These are phyloP conservation scores for Reinhardtius hippoglossoides DNA, from an alignment of 2,113 vertebrate species.

Conservation along the genomic window DNA sequence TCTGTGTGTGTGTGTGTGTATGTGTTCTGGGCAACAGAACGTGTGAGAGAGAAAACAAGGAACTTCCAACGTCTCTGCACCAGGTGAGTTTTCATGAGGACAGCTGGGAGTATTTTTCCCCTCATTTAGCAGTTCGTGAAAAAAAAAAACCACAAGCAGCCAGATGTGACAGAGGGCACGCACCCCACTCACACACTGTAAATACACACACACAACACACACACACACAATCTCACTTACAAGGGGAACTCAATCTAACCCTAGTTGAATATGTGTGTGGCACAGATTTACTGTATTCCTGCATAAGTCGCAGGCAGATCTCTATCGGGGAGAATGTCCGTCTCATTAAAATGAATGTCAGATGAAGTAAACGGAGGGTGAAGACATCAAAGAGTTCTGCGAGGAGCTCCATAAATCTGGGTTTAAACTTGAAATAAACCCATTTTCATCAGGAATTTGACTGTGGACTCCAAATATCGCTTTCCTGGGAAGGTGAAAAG, in stretches of 20 bases:
- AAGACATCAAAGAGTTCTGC: slow-evolving; percentile 63
- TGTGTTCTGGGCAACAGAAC: no score
- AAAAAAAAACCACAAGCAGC: slow-evolving; percentile 69
- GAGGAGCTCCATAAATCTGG: slow-evolving; percentile 57
- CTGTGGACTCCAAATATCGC: neutral
- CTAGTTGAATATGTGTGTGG: slow-evolving; percentile 38
- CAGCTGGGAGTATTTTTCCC: slow-evolving; percentile 79
- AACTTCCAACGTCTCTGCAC: slow-evolving; percentile 20
- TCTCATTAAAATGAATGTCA: slow-evolving; percentile 70
- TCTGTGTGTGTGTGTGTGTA: no score
- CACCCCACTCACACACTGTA: slow-evolving; percentile 60
- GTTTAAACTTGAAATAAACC: slow-evolving; percentile 57
- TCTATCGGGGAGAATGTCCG: slow-evolving; percentile 53
- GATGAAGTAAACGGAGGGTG: slow-evolving; percentile 64
- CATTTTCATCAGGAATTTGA: slow-evolving; percentile 32
- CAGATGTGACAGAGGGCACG: slow-evolving; percentile 75
- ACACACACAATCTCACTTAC: slow-evolving; percentile 41
- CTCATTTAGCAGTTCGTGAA: slow-evolving; percentile 76
- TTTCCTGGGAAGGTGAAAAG: neutral
- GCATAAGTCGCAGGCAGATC: slow-evolving; percentile 53
- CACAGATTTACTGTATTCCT: slow-evolving; percentile 48
- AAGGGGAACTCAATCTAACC: slow-evolving; percentile 20
- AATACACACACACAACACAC: slow-evolving; percentile 18
- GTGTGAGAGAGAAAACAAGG: slow-evolving; percentile 23
- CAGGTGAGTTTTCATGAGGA: slow-evolving; percentile 70